Evolutionary conservation across 2,113 vertebrate species (phyloP).

Genomic region (Emberiza fucata): DNA sequence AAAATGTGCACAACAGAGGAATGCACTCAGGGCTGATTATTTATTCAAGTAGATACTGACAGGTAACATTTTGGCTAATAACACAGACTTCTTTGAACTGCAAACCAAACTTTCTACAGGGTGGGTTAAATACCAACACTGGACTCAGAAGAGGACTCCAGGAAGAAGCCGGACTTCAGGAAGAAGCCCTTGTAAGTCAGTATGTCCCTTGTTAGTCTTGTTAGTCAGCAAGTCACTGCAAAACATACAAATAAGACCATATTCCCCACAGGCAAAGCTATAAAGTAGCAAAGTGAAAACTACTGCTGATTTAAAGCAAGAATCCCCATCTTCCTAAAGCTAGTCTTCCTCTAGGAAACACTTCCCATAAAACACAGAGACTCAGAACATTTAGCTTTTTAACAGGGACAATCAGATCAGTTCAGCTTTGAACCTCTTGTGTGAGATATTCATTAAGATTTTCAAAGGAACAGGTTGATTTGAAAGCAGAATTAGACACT

Average conservation of each 20-base stretch:
- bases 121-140: background rate
- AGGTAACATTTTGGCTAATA: background rate
- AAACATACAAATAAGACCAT: background rate
- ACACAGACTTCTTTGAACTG: background rate
- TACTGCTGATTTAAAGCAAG: background rate
- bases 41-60: background rate
- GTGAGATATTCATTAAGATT: background rate
- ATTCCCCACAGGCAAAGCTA: background rate
- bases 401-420: background rate
- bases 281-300: background rate
- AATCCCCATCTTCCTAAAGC: background rate
- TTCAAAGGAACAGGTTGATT: background rate
- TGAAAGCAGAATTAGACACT: conserved; percentile 6
- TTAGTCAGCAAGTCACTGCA: background rate
- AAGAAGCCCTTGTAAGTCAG: background rate
- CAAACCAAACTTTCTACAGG: background rate
- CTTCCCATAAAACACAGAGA: background rate
- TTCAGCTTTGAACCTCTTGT: background rate
- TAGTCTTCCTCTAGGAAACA: background rate
- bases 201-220: background rate
- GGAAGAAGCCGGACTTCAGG: background rate
- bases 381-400: background rate
- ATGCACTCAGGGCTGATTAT: background rate
- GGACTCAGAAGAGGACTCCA: background rate
- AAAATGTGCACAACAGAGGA: background rate